Percentiles rank a stretch among this genome's conserved stretches.
Evolutionary conservation across 1,140 invertebrate species (phyloP).

Genomic region (Hycleus cichorii): DNA sequence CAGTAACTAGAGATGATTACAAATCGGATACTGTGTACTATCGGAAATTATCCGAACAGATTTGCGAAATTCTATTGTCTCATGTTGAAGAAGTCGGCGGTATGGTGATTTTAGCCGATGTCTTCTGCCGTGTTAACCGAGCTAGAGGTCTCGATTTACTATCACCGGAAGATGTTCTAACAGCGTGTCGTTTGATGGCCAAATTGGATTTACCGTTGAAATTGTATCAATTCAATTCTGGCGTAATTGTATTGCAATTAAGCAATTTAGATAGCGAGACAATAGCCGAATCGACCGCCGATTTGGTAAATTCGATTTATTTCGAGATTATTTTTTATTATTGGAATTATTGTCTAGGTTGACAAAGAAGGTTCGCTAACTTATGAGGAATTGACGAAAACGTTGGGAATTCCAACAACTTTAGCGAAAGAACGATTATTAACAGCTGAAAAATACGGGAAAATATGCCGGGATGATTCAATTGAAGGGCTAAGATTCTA

Average conservation of each 20-base stretch:
- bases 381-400: conserved; percentile 77
- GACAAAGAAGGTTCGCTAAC: conserved; percentile 66
- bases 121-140: conserved; percentile 92
- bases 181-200: conserved; percentile 70
- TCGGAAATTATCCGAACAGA: conserved; percentile 76
- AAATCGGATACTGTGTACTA: conserved; percentile 84
- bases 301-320: conserved; percentile 51
- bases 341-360: conserved; percentile 48
- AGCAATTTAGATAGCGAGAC: conserved; percentile 69
- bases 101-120: conserved; percentile 94
- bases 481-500: conserved; percentile 91
- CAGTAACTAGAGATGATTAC: conserved; percentile 86
- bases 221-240: conserved; percentile 79
- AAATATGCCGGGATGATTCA: conserved; percentile 87
- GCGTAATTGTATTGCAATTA: conserved; percentile 82
- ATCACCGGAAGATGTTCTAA: conserved; percentile 91
- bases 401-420: conserved; percentile 75
- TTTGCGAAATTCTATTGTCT: conserved; percentile 72
- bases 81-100: conserved; percentile 87
- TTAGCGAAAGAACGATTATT: conserved; percentile 81
- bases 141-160: conserved; percentile 81
- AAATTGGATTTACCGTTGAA: conserved; percentile 65
- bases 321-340: conserved; percentile 7
- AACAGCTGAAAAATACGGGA: conserved; percentile 73
- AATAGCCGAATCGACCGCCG: conserved; percentile 62